Base-by-base conservation (phyloP, 1,140 invertebrate species). In the Bilobella aurantiaca region DNA sequence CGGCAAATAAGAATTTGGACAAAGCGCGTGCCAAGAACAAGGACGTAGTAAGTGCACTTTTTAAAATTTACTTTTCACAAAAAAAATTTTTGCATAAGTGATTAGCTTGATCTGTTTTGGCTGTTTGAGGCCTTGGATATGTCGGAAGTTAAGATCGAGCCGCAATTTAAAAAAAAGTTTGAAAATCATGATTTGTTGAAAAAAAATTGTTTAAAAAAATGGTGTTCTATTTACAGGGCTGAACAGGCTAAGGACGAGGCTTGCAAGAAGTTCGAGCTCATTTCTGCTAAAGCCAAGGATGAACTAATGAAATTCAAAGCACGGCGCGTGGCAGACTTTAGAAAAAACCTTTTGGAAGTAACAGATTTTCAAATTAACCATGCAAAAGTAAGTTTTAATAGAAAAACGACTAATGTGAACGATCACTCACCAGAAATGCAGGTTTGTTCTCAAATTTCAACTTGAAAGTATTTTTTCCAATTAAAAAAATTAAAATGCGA, bases 321-420 rank as follows among this genome's bases (percentile, higher is more conserved):
- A 16, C 82, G 96, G 71, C 83, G 96, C 74, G 90, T 99, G 66
- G 84, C 86, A 63, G 91, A 93, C 42, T 98, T 98, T 79, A 87
- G 87, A 75, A 98, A 98, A 79, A 96, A 96, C 81, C 81, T 99
- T 64, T 86, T 95, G 58, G 96, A 99, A 76, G 77, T 99, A 73
- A 93, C 92, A 1, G 96, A 99, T 78, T 80, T 99, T 74, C 91
- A 99, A 84, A 86, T 98, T 46, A 98, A 98, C 79, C 96, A 96
- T 81, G 89, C 93, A 28, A 83, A 81, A 76, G 82, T 63, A 23
- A 63, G 28, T n/a, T n/a, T n/a, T n/a, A n/a, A n/a, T n/a, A n/a
- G n/a, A n/a, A n/a, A n/a, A n/a, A n/a, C n/a, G n/a, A n/a, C n/a
- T n/a, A n/a, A n/a, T n/a, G n/a, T n/a, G n/a, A n/a, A n/a, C n/a